These are phyloP conservation scores for Keiferia lycopersicella DNA, from an alignment of 2,888 invertebrate genomes.

Conservation along the genomic window DNA sequence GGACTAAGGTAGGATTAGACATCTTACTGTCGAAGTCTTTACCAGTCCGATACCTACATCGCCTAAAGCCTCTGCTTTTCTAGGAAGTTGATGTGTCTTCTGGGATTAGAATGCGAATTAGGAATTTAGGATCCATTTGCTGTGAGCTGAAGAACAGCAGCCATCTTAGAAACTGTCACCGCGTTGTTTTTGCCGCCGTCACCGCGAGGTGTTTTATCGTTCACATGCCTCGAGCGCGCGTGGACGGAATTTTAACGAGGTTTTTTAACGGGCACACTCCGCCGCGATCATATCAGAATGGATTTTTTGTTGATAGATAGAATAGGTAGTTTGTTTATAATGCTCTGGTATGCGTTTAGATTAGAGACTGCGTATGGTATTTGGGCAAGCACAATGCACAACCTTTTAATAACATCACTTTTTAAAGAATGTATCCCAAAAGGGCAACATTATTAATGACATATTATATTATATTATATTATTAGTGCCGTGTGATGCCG, in stretches of 20 bases:
- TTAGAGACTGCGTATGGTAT: neutral
- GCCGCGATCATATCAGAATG: conserved; percentile 35
- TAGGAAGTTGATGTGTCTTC: too few relatives aligned
- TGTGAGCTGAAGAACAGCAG: conserved; percentile 17
- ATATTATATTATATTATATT: too few relatives aligned
- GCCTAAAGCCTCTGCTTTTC: too few relatives aligned
- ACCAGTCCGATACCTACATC: too few relatives aligned
- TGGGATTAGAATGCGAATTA: neutral
- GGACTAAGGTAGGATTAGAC: too few relatives aligned
- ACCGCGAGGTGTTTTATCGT: conserved; percentile 36
- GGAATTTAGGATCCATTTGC: neutral
- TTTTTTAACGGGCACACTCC: conserved; percentile 45
- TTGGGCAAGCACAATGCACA: too few relatives aligned
- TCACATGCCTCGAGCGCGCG: conserved; percentile 46
- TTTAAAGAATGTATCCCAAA: too few relatives aligned
- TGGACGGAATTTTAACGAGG: conserved; percentile 53
- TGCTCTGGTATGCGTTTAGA: conserved; percentile 17
- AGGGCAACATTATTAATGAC: too few relatives aligned
- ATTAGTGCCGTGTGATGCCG: too few relatives aligned
- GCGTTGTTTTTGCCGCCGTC: conserved; percentile 46
- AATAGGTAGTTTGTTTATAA: conserved; percentile 24
- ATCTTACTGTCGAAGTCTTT: too few relatives aligned
- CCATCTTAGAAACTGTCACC: conserved; percentile 20
- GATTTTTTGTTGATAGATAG: conserved; percentile 35
- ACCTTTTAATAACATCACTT: too few relatives aligned